Base-by-base conservation (phyloP, 1,140 invertebrate genomes). In the Drusus annulatus region DNA sequence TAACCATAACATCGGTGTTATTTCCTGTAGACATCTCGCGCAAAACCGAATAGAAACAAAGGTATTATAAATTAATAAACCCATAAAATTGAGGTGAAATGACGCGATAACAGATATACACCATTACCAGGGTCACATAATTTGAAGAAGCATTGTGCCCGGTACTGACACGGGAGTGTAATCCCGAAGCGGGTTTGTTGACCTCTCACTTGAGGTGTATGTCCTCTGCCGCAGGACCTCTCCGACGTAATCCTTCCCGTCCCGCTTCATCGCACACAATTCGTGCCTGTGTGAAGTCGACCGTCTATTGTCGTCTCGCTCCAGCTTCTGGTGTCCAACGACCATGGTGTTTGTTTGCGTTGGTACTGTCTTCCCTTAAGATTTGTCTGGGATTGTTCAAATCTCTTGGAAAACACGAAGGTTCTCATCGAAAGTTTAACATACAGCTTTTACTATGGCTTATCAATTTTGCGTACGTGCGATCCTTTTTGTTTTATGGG, bases 161-260 rank as follows among this genome's bases (percentile, higher is more conserved):
- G 54, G 74, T 65, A 69, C 65, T 76, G 76, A 76, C 63, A 80
- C 74, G 69, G 80, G 75, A 77, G 74, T 77, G 77, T 81, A 81
- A 81, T 81, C 80, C 80, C 76, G 80, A 71, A 78, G 77, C 77
- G 60, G 73, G 81, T 78, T 82, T 80, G 81, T 77, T 80, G 81
- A 82, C 77, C 76, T 82, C 69, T 76, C 62, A 54, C 76, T 65
- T 78, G 78, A 83, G 79, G 81, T 83, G 81, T 76, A 80, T 80
- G 81, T 83, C 81, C 81, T 83, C 81, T 54, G 80, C 23, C 25
- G 16, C 23, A 45, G 51, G 68, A 56, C 58, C 56, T 15, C 63
- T 23, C 65, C 3, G 6, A 76, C 56, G 6, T n/a, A 63, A 63
- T n/a, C 25, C 36, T 65, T n/a, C 15, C 73, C 60, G 79, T 80